phyloP scores from a whole-genome alignment of 2,888 invertebrate species.

The Glaucopsyche alexis region DNA sequence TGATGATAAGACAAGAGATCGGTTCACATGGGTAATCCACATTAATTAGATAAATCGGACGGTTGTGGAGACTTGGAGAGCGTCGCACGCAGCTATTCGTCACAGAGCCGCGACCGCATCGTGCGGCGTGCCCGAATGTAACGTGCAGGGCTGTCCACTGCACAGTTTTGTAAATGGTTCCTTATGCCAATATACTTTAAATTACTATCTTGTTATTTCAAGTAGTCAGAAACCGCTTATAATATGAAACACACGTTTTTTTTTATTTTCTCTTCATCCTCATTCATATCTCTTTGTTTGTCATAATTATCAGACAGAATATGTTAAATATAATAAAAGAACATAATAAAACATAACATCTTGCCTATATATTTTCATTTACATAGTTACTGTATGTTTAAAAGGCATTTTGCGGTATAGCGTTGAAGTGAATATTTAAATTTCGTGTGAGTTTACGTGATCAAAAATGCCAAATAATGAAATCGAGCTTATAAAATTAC shows the following conservation, averaged over 20 bases:
- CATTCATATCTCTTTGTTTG: too few relatives aligned
- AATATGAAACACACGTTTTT: too few relatives aligned
- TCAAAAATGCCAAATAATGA: too few relatives aligned
- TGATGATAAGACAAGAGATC: conserved; percentile 2
- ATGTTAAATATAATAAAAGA: too few relatives aligned
- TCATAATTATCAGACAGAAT: too few relatives aligned
- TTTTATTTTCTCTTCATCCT: too few relatives aligned
- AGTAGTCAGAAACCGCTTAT: neutral
- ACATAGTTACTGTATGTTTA: neutral
- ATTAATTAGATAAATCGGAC: conserved; percentile 73
- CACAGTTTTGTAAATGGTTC: neutral
- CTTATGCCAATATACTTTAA: too few relatives aligned
- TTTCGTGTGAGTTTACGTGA: too few relatives aligned
- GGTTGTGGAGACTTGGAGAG: conserved; percentile 61
- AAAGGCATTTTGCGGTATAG: neutral
- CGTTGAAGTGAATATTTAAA: too few relatives aligned
- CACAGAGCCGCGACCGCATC: conserved; percentile 52
- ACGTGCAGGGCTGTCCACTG: conserved; percentile 36
- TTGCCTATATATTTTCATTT: neutral
- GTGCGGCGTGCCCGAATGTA: conserved; percentile 37
- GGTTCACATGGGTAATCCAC: conserved; percentile 58
- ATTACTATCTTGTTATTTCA: too few relatives aligned
- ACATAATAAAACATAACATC: too few relatives aligned
- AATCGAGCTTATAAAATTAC: too few relatives aligned
- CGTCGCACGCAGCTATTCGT: conserved; percentile 70